Evolutionary conservation across 2,888 invertebrate species (phyloP), one percentile per base, ranked within the genome.

Genomic region (Drosophila ustulata): DNA sequence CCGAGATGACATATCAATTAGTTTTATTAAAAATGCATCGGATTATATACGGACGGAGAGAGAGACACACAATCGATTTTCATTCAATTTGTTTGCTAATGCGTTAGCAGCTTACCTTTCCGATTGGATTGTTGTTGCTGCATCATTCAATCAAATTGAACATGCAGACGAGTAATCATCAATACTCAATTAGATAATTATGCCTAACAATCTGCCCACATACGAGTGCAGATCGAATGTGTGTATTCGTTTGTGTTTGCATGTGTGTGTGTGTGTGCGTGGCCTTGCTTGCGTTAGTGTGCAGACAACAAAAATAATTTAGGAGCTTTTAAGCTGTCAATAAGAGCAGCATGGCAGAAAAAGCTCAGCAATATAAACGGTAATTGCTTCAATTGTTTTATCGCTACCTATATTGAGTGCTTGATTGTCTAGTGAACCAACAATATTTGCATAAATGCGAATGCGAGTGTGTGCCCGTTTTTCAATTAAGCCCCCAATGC

Each of bases 121-220:
- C 34, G 37, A 34, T 26, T 65, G 23, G 55, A 6, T 64, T 61
- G 59, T 45, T 58, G 26, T 18, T 67, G 61, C 18, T 37, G 39
- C 7, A 11, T 25, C 56, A 61, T 82, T 75, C 80, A 82, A 82
- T 85, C 69, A 75, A 75, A 69, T 84, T 66, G 23, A 71, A 70
- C 71, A 76, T 72, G 57, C 70, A 79, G 62, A 46, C 32, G 47
- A 57, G 28, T 34, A 70, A 41, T 70, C 66, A 79, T 82, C 72
- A 79, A 79, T 81, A 82, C 72, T 67, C 85, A 88, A 88, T 88
- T 83, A 85, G 88, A 88, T 82, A 85, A 82, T 88, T 80, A 70
- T 73, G 59, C 52, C 28, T 45, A 43, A 23, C 32, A 32, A 37
- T 6, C 23, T 45, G n/a, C 25, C 13, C 39, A 41, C 5, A 47